Evolutionary conservation across 2,113 vertebrate genomes (phyloP).

Genomic region (Protomyctophum bolini): DNA sequence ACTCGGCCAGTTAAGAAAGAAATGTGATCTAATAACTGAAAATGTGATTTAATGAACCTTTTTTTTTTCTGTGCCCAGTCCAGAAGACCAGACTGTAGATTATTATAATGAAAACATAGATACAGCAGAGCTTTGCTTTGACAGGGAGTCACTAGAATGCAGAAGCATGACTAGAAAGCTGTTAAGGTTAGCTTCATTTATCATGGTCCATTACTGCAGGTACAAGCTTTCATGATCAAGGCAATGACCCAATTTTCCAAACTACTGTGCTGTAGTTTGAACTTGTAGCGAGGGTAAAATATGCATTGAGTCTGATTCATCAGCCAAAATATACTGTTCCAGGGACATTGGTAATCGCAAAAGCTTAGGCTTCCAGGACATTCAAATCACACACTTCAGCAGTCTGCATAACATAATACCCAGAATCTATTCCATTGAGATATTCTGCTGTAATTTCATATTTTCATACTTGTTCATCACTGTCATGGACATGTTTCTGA

Average conservation of each 20-base stretch:
- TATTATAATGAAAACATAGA: constrained; percentile 69
- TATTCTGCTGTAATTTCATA: constrained; percentile 10
- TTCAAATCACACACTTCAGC: not conserved
- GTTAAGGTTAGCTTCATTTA: constrained; percentile 70
- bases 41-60: constrained; percentile 76
- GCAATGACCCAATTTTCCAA: constrained; percentile 68
- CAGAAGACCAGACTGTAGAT: constrained; percentile 61
- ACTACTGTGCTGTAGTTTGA: constrained; percentile 59
- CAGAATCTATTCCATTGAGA: not conserved
- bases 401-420: constrained; percentile 4
- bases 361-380: not conserved
- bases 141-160: constrained; percentile 61
- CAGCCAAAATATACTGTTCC: constrained; percentile 37
- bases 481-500: constrained; percentile 13
- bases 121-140: constrained; percentile 40
- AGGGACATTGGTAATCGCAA: constrained; percentile 6
- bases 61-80: constrained; percentile 63
- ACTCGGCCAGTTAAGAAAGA: constrained; percentile 61
- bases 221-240: constrained; percentile 65
- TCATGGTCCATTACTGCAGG: constrained; percentile 68
- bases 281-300: constrained; percentile 53
- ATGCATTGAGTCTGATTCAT: constrained; percentile 56
- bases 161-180: constrained; percentile 63
- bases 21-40: constrained; percentile 74
- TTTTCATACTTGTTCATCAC: constrained; percentile 19